phyloP scores from a whole-genome alignment of 2,113 vertebrate genomes.

The Glaucomys volans region DNA sequence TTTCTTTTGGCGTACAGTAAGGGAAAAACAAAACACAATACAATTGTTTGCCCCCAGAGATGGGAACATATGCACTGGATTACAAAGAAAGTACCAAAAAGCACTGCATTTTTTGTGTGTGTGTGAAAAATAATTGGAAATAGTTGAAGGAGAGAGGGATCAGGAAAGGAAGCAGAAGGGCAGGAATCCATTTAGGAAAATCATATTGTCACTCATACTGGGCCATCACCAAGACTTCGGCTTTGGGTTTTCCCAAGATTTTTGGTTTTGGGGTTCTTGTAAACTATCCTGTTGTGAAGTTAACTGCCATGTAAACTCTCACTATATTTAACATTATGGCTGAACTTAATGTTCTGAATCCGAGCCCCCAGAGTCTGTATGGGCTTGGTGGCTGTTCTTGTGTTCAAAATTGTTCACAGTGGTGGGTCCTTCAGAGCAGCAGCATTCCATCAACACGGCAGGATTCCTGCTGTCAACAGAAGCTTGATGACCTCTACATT shows the following conservation, averaged over 20 bases:
- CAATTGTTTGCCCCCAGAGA: not conserved
- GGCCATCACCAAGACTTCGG: not conserved
- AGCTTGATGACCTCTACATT: not conserved
- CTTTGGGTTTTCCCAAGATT: not conserved
- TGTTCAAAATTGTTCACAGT: not conserved
- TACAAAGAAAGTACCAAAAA: constrained; percentile 16
- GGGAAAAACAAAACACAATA: not conserved
- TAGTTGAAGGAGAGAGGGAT: not conserved
- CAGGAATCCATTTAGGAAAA: not conserved
- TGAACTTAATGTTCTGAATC: not conserved
- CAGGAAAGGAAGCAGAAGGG: not conserved
- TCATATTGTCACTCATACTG: not conserved
- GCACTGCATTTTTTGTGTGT: not conserved
- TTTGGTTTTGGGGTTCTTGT: not conserved
- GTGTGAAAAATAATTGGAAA: not conserved
- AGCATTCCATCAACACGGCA: not conserved
- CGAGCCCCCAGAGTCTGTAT: not conserved
- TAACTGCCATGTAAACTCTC: not conserved
- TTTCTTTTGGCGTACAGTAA: not conserved
- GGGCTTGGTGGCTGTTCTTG: not conserved
- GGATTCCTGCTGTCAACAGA: not conserved
- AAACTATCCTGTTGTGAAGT: not conserved
- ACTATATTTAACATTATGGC: not conserved
- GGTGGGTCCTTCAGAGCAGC: not conserved
- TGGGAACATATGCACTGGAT: not conserved